Base-by-base conservation (phyloP, 2,113 vertebrate species). In the Oryzias celebensis region DNA sequence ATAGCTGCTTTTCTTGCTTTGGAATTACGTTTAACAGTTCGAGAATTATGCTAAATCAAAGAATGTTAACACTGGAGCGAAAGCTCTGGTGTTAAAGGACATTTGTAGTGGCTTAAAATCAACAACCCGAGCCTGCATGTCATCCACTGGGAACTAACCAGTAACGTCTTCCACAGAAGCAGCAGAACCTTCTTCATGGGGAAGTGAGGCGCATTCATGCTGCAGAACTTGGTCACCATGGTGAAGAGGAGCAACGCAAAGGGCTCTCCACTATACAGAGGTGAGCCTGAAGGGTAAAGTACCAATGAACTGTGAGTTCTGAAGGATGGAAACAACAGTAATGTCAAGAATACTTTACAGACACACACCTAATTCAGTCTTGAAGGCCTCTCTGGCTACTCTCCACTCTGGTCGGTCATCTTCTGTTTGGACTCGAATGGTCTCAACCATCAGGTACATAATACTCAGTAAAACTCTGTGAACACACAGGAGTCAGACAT, bases 191-290 rank as follows among this genome's bases (percentile, higher is more conserved):
- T 99, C 91, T 96, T 98, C 93, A 99, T 96, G 75, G 97, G 97
- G 80, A 98, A 99, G 83, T 98, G 97, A 0, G 97, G 96, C 6
- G 96, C 94, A 0, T 94, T 93, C 82, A 97, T 97, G 3, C 96
- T 97, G 93, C 97, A 99, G 92, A 98, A 99, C 80, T 98, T 98
- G 86, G 94, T 96, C 58, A 98, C 94, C 95, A 99, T 98, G 0
- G 92, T 94, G 89, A 98, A 97, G 47, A 99, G 96, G 65, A 97
- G 89, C 57, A 97, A 92, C 26, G 94, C 93, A 49, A 99, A 97
- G 0, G 96, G 96, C 76, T 98, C 97, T 16, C 96, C 94, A 0
- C 92, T 85, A 81, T 94, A 94, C 56, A 94, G 80, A 0, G 95
- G 94, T 28, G 94, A 94, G 69, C 93, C 97, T 99, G 48, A 43